Conservation (phyloP, 23 tunicate species). For the Styela clava region DNA sequence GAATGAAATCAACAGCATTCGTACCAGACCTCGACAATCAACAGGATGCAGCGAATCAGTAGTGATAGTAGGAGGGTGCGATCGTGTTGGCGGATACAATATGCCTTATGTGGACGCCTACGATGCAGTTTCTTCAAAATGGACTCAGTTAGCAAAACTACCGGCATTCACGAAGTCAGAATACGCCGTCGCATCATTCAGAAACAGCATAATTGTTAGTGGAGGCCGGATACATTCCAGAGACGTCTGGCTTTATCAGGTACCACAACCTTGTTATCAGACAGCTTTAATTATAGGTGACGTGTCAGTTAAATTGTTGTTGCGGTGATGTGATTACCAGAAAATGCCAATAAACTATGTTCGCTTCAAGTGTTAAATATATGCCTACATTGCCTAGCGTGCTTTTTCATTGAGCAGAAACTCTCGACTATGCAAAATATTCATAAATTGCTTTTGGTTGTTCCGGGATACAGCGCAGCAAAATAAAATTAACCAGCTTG, state of each 20-base stretch:
- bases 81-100: constrained; percentile 95
- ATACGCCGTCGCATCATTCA: constrained; percentile 83
- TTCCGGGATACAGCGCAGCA: no score
- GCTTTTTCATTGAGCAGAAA: no score
- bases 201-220: constrained; percentile 90
- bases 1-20: constrained; percentile 82
- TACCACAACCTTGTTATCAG: not conserved
- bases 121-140: constrained; percentile 78
- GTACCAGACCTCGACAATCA: constrained; percentile 85
- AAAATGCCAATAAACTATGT: no score
- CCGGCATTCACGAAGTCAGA: constrained; percentile 96
- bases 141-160: constrained; percentile 91
- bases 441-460: no score
- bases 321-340: not conserved
- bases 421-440: no score
- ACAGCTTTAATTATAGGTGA: not conserved
- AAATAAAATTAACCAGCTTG: no score
- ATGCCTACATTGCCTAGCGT: no score
- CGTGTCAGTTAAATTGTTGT: not conserved
- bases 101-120: constrained; percentile 96
- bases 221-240: constrained; percentile 92
- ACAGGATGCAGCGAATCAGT: constrained; percentile 89
- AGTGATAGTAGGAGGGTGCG: constrained; percentile 91
- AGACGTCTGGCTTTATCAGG: constrained; percentile 99
- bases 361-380: no score